phyloP scores from a whole-genome alignment of 2,888 invertebrate species.

The Dynastes tityus region DNA sequence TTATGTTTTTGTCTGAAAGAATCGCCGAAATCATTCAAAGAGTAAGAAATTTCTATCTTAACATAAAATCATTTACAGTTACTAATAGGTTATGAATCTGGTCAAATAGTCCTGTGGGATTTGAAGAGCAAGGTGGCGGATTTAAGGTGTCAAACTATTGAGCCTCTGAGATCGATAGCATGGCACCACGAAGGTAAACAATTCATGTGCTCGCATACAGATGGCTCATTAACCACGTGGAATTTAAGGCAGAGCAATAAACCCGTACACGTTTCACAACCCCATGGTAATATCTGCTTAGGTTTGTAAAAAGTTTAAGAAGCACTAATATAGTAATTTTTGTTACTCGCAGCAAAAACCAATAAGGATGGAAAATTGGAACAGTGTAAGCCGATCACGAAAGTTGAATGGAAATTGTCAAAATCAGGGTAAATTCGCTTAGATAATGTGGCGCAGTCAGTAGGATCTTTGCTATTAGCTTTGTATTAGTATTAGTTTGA shows the following conservation, averaged over 20 bases:
- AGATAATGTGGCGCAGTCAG: neutral
- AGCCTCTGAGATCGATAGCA: slow-evolving; percentile 87
- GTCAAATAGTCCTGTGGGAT: slow-evolving; percentile 97
- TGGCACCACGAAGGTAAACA: slow-evolving; percentile 99
- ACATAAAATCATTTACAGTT: slow-evolving; percentile 76
- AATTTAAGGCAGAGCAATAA: slow-evolving; percentile 83
- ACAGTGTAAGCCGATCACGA: slow-evolving; percentile 94
- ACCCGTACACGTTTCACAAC: slow-evolving; percentile 88
- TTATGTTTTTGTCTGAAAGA: too few species aligned
- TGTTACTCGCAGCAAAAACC: slow-evolving; percentile 82
- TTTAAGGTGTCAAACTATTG: slow-evolving; percentile 84
- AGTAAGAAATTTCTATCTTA: neutral
- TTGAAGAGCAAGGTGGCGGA: slow-evolving; percentile 90
- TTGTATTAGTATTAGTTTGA: neutral
- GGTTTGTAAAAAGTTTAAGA: neutral
- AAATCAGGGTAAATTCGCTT: slow-evolving; percentile 82
- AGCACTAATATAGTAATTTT: slow-evolving; percentile 15
- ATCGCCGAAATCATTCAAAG: too few species aligned
- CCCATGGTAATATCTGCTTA: slow-evolving; percentile 81
- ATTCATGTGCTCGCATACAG: slow-evolving; percentile 96
- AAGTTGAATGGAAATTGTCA: slow-evolving; percentile 95
- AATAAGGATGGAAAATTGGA: slow-evolving; percentile 95
- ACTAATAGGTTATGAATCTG: slow-evolving; percentile 96
- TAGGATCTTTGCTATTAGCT: slow-evolving; percentile 3
- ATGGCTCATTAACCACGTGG: slow-evolving; percentile 98